Conservation (phyloP, 1,140 invertebrate genomes). For the Pristionchus pacificus region DNA sequence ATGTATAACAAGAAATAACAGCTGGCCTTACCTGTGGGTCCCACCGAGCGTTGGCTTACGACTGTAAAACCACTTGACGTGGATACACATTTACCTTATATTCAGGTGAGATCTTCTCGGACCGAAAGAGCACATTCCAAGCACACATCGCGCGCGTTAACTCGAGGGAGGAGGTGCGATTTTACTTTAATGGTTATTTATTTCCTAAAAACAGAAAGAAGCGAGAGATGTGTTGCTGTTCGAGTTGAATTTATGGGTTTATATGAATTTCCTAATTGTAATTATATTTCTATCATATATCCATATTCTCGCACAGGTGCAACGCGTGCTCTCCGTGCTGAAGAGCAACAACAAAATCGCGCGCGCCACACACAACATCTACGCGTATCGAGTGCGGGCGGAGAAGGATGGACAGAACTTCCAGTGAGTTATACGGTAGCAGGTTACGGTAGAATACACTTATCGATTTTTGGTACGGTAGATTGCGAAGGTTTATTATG, state of each 20-base stretch:
- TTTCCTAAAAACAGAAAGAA: background rate
- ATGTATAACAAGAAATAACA: no score
- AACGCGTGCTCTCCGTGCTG: conserved; percentile 37
- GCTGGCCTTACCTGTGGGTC: no score
- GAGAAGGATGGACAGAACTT: conserved; percentile 22
- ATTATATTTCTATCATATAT: no score
- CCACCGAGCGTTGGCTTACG: no score
- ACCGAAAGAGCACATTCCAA: conserved; percentile 56
- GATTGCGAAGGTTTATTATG: no score
- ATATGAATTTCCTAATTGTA: conserved; percentile 3
- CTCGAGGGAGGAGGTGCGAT: conserved; percentile 47
- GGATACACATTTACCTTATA: no score
- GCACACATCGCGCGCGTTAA: conserved; percentile 47
- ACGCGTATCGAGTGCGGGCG: conserved; percentile 37
- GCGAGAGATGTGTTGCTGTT: background rate
- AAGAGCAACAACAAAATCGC: conserved; percentile 48
- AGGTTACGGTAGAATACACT: no score
- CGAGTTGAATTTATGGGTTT: background rate
- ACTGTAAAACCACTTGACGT: no score
- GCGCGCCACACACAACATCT: conserved; percentile 55
- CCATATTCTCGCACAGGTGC: no score
- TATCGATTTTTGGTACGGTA: no score
- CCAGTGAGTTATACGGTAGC: conserved; percentile 31
- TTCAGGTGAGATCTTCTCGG: conserved; percentile 45
- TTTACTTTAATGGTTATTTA: conserved; percentile 8